Evolutionary conservation across 2,888 invertebrate species (phyloP), one percentile per base, ranked within the genome.

Genomic region (Cephus pygmeus): DNA sequence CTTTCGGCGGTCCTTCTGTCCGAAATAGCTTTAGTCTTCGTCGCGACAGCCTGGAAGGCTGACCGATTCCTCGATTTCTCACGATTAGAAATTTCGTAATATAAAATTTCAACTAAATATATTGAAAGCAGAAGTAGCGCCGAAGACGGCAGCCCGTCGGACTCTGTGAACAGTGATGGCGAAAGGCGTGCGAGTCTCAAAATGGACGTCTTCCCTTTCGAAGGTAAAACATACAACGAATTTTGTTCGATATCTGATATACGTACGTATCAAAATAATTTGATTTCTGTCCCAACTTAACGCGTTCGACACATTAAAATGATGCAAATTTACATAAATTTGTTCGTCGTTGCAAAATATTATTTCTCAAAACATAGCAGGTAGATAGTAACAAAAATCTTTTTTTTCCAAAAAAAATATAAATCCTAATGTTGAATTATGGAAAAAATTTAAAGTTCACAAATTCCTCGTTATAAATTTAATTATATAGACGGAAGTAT

Each of bases 1-100:
- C 33, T 11, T 34, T 34, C 69, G 15, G 30, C 69, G 11, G 15
- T 69, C 34, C 12, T 71, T 33, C 71, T 71, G 31, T 31, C 31
- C 11, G 15, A 71, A 71, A 71, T 31, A 15, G 30, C 71, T 33
- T 71, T 75, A 78, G 78, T 78, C 78, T 75, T 69, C 31, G 40
- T 35, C 69, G n/a, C 69, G 76, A 76, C 76, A 31, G 33, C 36
- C 34, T 30, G 12, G 23, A 15, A 69, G 34, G 23, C 76, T 76
- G 69, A 76, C 76, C 69, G 76, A 69, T 69, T 69, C 11, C 68
- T 36, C 68, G 35, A 69, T 76, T 76, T 68, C 33, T 36, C 9
- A 30, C 71, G 36, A 68, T 73, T 36, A 12, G 11, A 56, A 12
- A 77, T 77, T 74, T 56, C 12, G 11, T 30, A 69, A 56, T 73